Conservation (phyloP, 2,888 invertebrate genomes). For the Phalangium opilio region DNA sequence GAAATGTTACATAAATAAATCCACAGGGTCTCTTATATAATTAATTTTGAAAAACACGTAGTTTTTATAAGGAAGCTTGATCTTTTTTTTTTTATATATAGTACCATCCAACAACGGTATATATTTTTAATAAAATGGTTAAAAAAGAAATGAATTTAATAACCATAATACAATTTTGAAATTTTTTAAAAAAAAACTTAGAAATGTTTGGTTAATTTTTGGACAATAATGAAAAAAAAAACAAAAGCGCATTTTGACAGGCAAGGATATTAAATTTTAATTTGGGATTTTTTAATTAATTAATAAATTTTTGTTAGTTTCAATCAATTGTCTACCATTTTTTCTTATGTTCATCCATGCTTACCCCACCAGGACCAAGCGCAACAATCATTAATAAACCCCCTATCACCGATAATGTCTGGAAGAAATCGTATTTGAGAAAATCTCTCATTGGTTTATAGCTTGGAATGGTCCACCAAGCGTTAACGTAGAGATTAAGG, state of each 20-base stretch:
- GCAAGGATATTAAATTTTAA: background rate
- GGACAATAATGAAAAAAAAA: background rate
- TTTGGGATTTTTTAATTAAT: background rate
- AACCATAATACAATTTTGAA: too few species aligned
- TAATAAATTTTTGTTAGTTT: background rate
- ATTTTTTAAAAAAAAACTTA: too few species aligned
- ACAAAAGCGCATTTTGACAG: background rate
- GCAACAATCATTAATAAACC: constrained; percentile 96
- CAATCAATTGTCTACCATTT: constrained; percentile 53
- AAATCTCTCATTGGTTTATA: constrained; percentile 95
- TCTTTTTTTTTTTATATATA: too few species aligned
- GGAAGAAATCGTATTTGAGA: constrained; percentile 97
- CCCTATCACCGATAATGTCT: constrained; percentile 97
- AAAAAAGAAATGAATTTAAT: too few species aligned
- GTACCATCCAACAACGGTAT: too few species aligned
- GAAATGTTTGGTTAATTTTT: too few species aligned
- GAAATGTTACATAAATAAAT: too few species aligned
- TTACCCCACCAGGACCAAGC: constrained; percentile 93
- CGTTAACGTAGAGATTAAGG: constrained; percentile 93
- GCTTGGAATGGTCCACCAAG: constrained; percentile 92
- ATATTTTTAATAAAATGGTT: too few species aligned
- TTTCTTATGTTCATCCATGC: constrained; percentile 99
- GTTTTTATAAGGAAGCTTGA: too few species aligned
- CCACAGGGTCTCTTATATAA: too few species aligned
- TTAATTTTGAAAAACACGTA: too few species aligned